These are phyloP conservation scores for Tipula lateralis DNA, from an alignment of 2,888 invertebrate genomes.

Conservation along the genomic window DNA sequence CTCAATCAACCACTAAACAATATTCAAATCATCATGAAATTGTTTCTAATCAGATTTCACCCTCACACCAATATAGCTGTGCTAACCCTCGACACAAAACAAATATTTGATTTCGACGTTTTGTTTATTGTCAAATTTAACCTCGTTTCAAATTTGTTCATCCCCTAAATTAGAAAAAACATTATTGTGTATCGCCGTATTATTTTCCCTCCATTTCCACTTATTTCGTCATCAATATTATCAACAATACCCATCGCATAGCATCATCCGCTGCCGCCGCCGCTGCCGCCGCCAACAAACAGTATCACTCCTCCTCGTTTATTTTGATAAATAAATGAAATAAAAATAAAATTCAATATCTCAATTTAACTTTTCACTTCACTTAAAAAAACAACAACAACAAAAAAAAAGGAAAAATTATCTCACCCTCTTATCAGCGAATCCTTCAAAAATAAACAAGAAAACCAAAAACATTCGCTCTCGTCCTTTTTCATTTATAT, in stretches of 20 bases:
- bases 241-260: not conserved
- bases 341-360: conserved; percentile 24
- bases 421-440: conserved; percentile 6
- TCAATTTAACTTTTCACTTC: conserved; percentile 19
- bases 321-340: conserved; percentile 11
- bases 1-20: conserved; percentile 24
- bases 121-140: not conserved
- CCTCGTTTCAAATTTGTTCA: not conserved
- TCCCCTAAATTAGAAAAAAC: conserved; percentile 3
- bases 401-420: not conserved
- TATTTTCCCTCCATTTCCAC: not conserved
- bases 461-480: not conserved
- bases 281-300: not conserved
- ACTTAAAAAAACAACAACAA: conserved; percentile 24
- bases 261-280: not conserved
- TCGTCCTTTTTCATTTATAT: not conserved
- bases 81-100: not conserved
- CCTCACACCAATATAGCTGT: not conserved
- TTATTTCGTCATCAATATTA: conserved; percentile 19
- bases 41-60: conserved; percentile 19
- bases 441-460: not conserved
- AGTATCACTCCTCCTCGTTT: not conserved
- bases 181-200: not conserved
- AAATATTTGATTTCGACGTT: not conserved
- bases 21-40: conserved; percentile 19